These are phyloP conservation scores for Amaurobius ferox DNA, from an alignment of 2,888 invertebrate genomes.

Conservation along the genomic window DNA sequence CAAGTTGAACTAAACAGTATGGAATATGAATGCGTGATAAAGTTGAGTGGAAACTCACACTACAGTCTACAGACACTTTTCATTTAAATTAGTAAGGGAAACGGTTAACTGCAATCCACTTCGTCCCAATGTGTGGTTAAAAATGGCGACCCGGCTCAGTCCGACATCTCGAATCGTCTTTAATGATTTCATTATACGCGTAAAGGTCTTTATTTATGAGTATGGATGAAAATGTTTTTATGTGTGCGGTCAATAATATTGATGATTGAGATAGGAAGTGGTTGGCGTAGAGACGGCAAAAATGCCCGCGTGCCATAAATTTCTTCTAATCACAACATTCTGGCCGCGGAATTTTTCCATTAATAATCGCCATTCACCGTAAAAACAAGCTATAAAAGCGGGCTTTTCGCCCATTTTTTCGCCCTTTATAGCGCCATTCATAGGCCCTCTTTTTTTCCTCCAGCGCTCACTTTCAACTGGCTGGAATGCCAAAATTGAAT, in stretches of 20 bases:
- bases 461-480: slow-evolving; percentile 24
- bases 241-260: slow-evolving; percentile 70
- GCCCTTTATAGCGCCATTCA: slow-evolving; percentile 48
- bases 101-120: no score
- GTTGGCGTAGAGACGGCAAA: slow-evolving; percentile 33
- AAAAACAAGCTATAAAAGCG: slow-evolving; percentile 70
- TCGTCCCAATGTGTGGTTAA: no score
- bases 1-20: no score
- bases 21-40: no score
- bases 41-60: no score
- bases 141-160: slow-evolving; percentile 28
- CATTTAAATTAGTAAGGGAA: no score
- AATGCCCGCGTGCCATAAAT: slow-evolving; percentile 70
- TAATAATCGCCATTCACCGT: slow-evolving; percentile 70
- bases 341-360: slow-evolving; percentile 65
- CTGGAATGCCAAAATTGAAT: slow-evolving; percentile 66
- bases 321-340: slow-evolving; percentile 71
- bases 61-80: no score
- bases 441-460: slow-evolving; percentile 1
- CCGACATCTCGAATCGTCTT: neutral
- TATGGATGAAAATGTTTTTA: slow-evolving; percentile 62
- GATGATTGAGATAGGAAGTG: slow-evolving; percentile 62
- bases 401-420: slow-evolving; percentile 56
- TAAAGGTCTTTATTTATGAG: slow-evolving; percentile 71
- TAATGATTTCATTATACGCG: slow-evolving; percentile 70